Conservation (phyloP, 2,797 vertebrate species). For the Moxostoma hubbsi region DNA sequence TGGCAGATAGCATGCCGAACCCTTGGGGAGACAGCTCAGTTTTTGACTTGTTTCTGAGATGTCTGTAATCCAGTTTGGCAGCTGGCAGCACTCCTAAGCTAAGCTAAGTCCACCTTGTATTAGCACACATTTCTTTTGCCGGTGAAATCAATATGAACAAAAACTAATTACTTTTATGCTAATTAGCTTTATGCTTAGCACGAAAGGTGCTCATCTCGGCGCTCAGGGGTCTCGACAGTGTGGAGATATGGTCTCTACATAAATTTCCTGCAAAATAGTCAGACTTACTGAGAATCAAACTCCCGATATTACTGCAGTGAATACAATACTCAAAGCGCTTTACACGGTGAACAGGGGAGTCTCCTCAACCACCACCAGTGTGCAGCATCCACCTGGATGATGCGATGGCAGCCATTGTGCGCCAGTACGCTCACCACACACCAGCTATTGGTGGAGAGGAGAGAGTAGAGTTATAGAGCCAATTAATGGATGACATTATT, state of each 20-base stretch:
- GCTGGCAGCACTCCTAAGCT: constrained; percentile 50
- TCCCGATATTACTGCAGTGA: too few species aligned
- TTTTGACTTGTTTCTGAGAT: constrained; percentile 52
- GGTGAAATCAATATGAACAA: constrained; percentile 53
- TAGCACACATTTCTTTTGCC: constrained; percentile 47
- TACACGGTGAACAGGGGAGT: too few species aligned
- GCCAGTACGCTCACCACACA: too few species aligned
- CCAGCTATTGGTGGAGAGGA: too few species aligned
- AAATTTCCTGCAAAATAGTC: background rate
- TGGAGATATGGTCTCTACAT: constrained; percentile 3
- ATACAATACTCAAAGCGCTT: too few species aligned
- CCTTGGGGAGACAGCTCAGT: constrained; percentile 51
- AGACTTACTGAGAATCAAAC: background rate
- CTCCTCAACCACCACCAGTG: too few species aligned
- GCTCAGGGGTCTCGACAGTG: constrained; percentile 11
- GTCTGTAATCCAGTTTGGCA: constrained; percentile 57
- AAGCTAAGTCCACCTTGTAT: constrained; percentile 51
- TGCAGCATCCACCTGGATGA: too few species aligned
- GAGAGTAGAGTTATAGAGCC: too few species aligned
- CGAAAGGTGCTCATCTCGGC: background rate
- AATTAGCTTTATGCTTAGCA: constrained; percentile 16
- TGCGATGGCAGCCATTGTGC: too few species aligned
- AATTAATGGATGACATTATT: too few species aligned
- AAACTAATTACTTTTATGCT: constrained; percentile 45
- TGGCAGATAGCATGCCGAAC: constrained; percentile 43